phyloP scores from a whole-genome alignment of 2,888 invertebrate genomes.

The Hetaerina titia region DNA sequence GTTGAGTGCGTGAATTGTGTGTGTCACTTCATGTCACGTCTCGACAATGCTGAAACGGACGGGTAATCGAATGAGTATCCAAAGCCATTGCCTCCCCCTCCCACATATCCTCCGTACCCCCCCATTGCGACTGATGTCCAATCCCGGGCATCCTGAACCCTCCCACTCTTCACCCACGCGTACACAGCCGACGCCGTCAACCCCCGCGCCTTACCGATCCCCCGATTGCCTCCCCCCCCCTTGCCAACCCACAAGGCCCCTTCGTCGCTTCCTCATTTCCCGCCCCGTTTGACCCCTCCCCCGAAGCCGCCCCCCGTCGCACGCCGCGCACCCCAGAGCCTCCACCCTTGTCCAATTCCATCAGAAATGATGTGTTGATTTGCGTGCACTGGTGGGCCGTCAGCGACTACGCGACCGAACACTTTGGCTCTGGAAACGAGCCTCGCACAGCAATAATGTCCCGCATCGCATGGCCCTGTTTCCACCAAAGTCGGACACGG shows the following conservation, averaged over 20 bases:
- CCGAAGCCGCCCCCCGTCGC: neutral
- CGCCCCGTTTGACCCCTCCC: neutral
- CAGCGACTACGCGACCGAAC: constrained; percentile 40
- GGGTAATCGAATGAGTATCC: constrained; percentile 63
- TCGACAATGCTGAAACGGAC: constrained; percentile 54
- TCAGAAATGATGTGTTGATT: constrained; percentile 60
- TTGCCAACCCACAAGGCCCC: neutral
- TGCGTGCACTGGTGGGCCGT: constrained; percentile 38
- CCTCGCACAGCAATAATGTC: neutral
- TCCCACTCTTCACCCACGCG: neutral
- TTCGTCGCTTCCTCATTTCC: neutral
- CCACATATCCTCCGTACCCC: neutral
- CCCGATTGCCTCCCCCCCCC: neutral
- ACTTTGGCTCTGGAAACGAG: constrained; percentile 29
- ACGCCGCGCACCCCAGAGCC: neutral
- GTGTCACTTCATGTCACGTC: constrained; percentile 53
- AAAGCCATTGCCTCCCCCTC: neutral
- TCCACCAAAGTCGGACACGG: neutral
- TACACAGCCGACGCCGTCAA: neutral
- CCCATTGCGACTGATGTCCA: neutral
- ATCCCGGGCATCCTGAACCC: neutral
- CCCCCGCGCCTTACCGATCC: neutral
- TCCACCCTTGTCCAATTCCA: constrained; percentile 6
- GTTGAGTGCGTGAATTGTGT: constrained; percentile 61
- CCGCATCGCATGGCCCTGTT: neutral